These are phyloP conservation scores for Drosophila mettleri DNA, from an alignment of 2,888 invertebrate genomes.

Conservation along the genomic window DNA sequence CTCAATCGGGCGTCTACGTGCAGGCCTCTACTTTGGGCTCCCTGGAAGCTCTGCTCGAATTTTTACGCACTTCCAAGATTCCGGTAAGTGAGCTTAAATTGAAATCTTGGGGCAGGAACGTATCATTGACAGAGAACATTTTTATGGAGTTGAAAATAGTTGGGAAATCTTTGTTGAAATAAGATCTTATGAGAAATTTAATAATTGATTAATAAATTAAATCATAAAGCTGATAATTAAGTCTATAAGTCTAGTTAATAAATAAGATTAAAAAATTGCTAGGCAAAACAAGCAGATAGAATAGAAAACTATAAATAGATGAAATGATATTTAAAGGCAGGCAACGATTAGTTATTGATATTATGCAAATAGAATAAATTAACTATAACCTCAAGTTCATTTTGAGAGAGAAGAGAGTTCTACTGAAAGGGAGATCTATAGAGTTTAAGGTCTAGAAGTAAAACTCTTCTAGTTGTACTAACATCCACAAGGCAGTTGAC, in stretches of 20 bases:
- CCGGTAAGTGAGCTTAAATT: constrained; percentile 89
- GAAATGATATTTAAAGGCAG: no score
- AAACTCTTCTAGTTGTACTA: not conserved
- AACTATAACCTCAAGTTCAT: no score
- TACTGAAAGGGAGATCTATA: no score
- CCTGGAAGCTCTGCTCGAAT: constrained; percentile 97
- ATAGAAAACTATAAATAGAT: no score
- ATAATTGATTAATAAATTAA: not conserved
- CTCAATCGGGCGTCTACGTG: constrained; percentile 98
- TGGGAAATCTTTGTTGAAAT: not conserved
- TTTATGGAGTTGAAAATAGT: not conserved
- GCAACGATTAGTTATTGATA: not conserved
- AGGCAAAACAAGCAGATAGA: not conserved
- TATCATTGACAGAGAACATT: not conserved
- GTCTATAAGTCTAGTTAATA: not conserved
- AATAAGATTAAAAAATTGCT: not conserved
- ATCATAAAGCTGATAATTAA: not conserved
- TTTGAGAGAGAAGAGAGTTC: no score
- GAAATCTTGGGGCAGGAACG: no score
- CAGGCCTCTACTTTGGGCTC: constrained; percentile 99
- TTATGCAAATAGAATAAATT: no score
- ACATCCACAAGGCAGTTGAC: not conserved
- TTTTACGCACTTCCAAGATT: constrained; percentile 95
- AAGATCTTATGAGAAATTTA: not conserved
- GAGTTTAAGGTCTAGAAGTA: no score